phyloP scores from a whole-genome alignment of 2,888 invertebrate species.

The Drosophila helvetica region DNA sequence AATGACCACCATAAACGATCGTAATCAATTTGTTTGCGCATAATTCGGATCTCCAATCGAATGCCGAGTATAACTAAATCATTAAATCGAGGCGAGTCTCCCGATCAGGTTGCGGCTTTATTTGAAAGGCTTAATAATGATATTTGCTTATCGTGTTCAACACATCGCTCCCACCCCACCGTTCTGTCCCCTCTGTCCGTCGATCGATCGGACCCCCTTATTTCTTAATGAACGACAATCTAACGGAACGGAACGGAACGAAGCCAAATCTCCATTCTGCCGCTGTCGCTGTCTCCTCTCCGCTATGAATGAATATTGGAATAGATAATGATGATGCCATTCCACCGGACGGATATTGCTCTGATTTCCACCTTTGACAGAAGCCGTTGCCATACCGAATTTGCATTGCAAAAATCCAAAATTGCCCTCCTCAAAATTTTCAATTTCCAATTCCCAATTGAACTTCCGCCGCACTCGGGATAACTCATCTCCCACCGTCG shows the following conservation, averaged over 20 bases:
- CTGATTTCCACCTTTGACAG: conserved; percentile 9
- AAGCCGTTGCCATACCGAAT: conserved; percentile 20
- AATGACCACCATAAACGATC: conserved; percentile 47
- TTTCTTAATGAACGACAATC: conserved; percentile 56
- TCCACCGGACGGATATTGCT: conserved; percentile 39
- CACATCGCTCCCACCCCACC: conserved; percentile 41
- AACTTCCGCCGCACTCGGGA: conserved; percentile 58
- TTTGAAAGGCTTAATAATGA: conserved; percentile 45
- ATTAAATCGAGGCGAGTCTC: conserved; percentile 27
- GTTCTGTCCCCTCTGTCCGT: background rate
- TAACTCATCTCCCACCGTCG: conserved; percentile 40
- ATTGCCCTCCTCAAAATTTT: background rate
- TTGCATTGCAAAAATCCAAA: conserved; percentile 57
- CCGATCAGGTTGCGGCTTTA: conserved; percentile 44
- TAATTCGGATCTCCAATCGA: conserved; percentile 38
- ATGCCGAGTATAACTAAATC: conserved; percentile 24
- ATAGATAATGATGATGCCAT: conserved; percentile 27
- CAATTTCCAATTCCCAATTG: conserved; percentile 11
- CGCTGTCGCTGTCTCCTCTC: conserved; percentile 19
- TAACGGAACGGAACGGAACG: conserved; percentile 53
- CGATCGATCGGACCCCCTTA: conserved; percentile 22
- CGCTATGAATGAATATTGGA: conserved; percentile 26
- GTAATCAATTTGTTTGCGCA: conserved; percentile 54
- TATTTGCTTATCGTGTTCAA: conserved; percentile 42
- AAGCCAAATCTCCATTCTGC: conserved; percentile 27